Base-by-base conservation (phyloP, 2,888 invertebrate genomes). In the Hermaeophaga mercurialis region DNA sequence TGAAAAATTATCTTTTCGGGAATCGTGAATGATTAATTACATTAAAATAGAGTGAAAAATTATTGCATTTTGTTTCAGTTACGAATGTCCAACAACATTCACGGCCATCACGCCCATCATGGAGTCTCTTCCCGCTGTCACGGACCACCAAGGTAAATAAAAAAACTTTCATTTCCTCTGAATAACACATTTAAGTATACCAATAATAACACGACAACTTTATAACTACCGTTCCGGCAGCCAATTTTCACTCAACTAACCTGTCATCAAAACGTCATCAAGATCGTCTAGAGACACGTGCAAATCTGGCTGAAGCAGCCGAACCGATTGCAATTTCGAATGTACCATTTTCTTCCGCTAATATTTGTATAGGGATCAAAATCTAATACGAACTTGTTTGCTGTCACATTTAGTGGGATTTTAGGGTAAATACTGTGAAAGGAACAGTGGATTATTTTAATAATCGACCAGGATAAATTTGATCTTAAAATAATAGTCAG, bases 61-160 rank as follows among this genome's bases (percentile, higher is more conserved):
- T 22, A 22, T 22, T 22, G n/a, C 28, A n/a, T 26, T 80, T 71
- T 82, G 72, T 83, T 83, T 70, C 78, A 84, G 74, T 80, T 85
- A 60, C 80, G 84, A 70, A 82, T 84, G 74, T 79, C 82, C 22
- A 83, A 82, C 73, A 80, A 80, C 49, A 75, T 82, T 9, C 84
- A 84, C 68, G 74, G 68, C 31, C 76, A 76, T 61, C 75, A 76
- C 54, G 75, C 73, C 4, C 76, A 76, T 58, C 77, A 77, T 48
- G 75, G 72, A 1, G 73, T 75, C 11, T 70, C 75, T 8, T 71
- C 76, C 39, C 71, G 78, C 34, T 78, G 77, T 58, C 77, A 78
- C 55, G 75, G 76, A 70, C 77, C 75, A 54, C 74, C 74, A 66
- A 75, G 77, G 72, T 75, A 75, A 66, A 69, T 55, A 58, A 41